phyloP scores from a whole-genome alignment of 2,113 vertebrate species.

The Aptenodytes forsteri region DNA sequence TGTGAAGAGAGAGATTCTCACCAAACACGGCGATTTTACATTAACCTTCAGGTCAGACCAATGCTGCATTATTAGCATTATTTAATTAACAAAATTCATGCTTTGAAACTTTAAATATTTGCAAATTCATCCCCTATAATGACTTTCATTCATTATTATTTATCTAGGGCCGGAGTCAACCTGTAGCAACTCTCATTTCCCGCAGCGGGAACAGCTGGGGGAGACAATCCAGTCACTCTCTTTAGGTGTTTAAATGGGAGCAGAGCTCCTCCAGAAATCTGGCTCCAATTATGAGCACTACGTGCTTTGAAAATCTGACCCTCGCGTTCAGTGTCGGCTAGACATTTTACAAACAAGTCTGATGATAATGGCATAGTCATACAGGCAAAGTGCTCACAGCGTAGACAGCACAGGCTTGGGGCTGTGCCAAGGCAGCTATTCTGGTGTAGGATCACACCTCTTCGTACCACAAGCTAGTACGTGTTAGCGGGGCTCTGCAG shows the following conservation, averaged over 20 bases:
- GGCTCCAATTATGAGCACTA: slow-evolving; percentile 31
- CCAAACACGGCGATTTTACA: background rate
- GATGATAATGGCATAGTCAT: background rate
- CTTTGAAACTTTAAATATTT: slow-evolving; percentile 64
- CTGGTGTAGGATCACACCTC: background rate
- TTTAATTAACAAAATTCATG: slow-evolving; percentile 58
- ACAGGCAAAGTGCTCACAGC: background rate
- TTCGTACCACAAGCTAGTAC: fast-evolving
- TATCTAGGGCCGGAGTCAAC: slow-evolving; percentile 3
- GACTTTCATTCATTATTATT: slow-evolving; percentile 62
- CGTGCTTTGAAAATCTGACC: slow-evolving; percentile 38
- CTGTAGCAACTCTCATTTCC: slow-evolving; percentile 25
- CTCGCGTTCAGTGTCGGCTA: background rate
- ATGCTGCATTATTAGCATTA: slow-evolving; percentile 28
- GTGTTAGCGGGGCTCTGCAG: background rate
- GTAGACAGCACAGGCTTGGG: background rate
- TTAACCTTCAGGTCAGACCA: slow-evolving; percentile 49
- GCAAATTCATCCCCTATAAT: slow-evolving; percentile 45
- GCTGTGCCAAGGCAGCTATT: background rate
- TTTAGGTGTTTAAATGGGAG: slow-evolving; percentile 40
- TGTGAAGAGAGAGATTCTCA: slow-evolving; percentile 32
- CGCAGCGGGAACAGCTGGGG: background rate
- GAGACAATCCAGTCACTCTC: slow-evolving; percentile 34
- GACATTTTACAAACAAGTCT: background rate
- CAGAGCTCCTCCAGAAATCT: slow-evolving; percentile 37